Evolutionary conservation across 2,888 invertebrate genomes (phyloP).

Genomic region (Amphipyra berbera): DNA sequence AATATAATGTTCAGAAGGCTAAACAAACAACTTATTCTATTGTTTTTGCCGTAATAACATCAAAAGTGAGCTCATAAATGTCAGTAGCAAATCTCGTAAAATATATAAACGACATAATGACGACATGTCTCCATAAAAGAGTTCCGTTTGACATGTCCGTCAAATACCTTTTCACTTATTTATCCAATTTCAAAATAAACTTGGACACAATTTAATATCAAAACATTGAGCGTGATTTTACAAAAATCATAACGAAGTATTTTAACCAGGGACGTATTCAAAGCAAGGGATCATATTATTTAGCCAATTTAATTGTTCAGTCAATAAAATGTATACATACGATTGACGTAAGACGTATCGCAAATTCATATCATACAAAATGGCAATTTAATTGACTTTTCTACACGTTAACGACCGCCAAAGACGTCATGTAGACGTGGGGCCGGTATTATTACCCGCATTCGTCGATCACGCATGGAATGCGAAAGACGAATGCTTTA

Average conservation of each 20-base stretch:
- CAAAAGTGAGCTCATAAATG: conserved; percentile 7
- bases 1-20: too few relatives aligned
- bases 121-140: conserved; percentile 16
- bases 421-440: conserved; percentile 10
- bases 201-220: conserved; percentile 43
- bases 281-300: neutral
- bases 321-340: neutral
- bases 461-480: conserved; percentile 19
- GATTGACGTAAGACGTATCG: neutral
- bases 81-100: conserved; percentile 14
- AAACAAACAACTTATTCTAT: too few relatives aligned
- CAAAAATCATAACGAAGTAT: conserved; percentile 41
- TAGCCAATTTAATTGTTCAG: neutral
- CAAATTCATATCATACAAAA: neutral
- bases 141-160: conserved; percentile 27
- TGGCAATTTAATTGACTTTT: conserved; percentile 7
- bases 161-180: conserved; percentile 35
- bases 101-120: conserved; percentile 7
- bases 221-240: conserved; percentile 42
- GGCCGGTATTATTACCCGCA: conserved; percentile 16
- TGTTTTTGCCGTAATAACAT: neutral
- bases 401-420: neutral
- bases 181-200: conserved; percentile 28
- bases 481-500: conserved; percentile 42
- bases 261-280: conserved; percentile 41